Base-by-base conservation (phyloP, 2,797 vertebrate species). In the Micromesistius poutassou region DNA sequence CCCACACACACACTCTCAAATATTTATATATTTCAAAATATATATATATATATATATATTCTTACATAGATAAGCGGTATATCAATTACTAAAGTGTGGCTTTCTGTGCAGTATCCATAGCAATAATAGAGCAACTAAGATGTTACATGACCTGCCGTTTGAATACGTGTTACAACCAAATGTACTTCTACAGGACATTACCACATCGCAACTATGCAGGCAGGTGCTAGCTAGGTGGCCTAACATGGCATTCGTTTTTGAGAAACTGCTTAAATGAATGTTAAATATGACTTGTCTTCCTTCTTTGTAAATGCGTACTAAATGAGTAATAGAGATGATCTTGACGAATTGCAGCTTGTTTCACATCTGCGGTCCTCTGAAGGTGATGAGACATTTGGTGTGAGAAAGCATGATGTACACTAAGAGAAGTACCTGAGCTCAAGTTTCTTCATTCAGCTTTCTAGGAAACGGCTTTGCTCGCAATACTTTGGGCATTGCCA, bases 351-450 rank as follows among this genome's bases (percentile, higher is more conserved):
- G 71, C 33, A 71, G 70, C 81, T 76, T 83, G 40, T 74, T 85
- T 90, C 87, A 90, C 83, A 79, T 83, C 86, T 77, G 80, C 55
- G 76, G 19, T 30, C 30, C 36, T 50, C 40, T 79, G 77, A 28
- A 78, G 79, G 84, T 77, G 76, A 28, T n/a, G 82, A 85, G 72
- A 79, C 76, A 62, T 36, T 75, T 80, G 1, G n/a, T 30, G 70
- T 38, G 35, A 46, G 72, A 76, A 86, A 80, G 82, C 87, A 90
- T 85, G 75, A 74, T 84, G 88, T 87, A 89, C 87, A 91, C 86
- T 87, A 90, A 82, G 55, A 88, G 83, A 86, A 91, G 93, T 93
- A 93, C 93, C 92, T 93, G 87, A 89, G 82, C 83, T 92, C 90
- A 92, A 89, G 89, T 88, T 85, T 91, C 79, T 82, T 81, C 80